A percentile compares a stretch with the other conserved stretches of the same genome.
Conservation (phyloP, 2,113 vertebrate genomes). For the human (Homo sapiens) region GRCh38 chr4:156112001-156112500, state of each 20-base stretch:
- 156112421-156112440: background rate
- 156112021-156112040: background rate
- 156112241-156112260: background rate
- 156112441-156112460: background rate
- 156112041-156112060: background rate
- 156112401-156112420: background rate
- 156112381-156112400: background rate
- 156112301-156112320: background rate
- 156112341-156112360: background rate
- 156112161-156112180: background rate
- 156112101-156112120: rapidly evolving
- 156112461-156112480: background rate
- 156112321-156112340: background rate
- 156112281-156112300: background rate
- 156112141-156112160: background rate
- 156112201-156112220: background rate
- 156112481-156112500: background rate
- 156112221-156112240: background rate
- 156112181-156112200: background rate
- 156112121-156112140: background rate
- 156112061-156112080: background rate
- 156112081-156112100: background rate
- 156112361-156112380: background rate
- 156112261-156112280: background rate
- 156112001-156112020: background rate